Conservation (phyloP, 2,113 vertebrate species). For the Paramormyrops kingsleyae region DNA sequence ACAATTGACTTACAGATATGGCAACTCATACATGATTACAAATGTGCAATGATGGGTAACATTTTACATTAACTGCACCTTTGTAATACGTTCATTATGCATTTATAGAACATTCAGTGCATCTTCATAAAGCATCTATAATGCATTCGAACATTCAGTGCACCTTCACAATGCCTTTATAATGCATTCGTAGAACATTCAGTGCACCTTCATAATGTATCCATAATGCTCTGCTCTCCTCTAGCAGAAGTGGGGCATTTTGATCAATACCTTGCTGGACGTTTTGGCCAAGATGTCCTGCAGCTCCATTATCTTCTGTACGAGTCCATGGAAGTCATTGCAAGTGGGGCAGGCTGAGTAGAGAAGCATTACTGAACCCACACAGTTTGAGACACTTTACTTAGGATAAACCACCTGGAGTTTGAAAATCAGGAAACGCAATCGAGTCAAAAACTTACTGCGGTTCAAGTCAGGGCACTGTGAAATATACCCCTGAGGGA, state of each 20-base stretch:
- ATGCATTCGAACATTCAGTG: background rate
- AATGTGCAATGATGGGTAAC: background rate
- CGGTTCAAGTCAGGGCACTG: slow-evolving; percentile 87
- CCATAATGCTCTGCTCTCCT: background rate
- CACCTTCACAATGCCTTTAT: background rate
- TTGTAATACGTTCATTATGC: background rate
- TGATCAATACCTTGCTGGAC: slow-evolving; percentile 70
- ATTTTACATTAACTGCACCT: background rate
- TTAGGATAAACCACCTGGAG: background rate
- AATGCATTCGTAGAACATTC: background rate
- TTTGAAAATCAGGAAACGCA: too few species aligned
- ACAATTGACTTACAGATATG: background rate
- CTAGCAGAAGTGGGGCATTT: background rate
- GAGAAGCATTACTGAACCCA: slow-evolving; percentile 27
- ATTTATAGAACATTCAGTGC: too few species aligned
- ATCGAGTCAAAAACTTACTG: slow-evolving; percentile 63
- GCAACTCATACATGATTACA: background rate
- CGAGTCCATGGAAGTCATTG: slow-evolving; percentile 82
- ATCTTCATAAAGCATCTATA: too few species aligned
- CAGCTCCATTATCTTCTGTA: slow-evolving; percentile 87
- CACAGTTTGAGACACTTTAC: background rate
- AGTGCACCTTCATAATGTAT: background rate
- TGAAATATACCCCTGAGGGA: slow-evolving; percentile 79
- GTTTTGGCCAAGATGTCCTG: slow-evolving; percentile 85
- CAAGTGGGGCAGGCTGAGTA: slow-evolving; percentile 80